Conservation (phyloP, 2,888 invertebrate species). For the Microctonus brassicae region DNA sequence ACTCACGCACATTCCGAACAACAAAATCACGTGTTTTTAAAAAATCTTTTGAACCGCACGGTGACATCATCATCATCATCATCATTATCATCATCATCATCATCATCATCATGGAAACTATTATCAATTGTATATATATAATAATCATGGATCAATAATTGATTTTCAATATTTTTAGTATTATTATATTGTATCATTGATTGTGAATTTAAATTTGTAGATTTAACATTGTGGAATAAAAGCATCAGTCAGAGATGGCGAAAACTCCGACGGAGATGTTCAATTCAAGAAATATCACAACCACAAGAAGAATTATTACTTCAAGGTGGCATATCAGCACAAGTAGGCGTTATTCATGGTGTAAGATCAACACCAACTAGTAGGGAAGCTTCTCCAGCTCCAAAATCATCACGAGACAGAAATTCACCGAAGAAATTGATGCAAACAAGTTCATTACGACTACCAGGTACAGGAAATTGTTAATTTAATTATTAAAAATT, state of each 20-base stretch:
- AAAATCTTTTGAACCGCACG: background rate
- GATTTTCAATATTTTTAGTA: background rate
- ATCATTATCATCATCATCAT: constrained; percentile 28
- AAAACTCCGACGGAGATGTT: constrained; percentile 79
- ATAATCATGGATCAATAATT: background rate
- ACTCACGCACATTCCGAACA: background rate
- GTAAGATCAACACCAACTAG: constrained; percentile 64
- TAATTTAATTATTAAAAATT: too few species aligned
- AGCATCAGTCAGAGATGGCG: constrained; percentile 83
- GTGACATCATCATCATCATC: background rate
- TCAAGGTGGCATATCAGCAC: constrained; percentile 61
- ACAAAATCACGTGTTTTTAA: background rate
- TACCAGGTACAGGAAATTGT: constrained; percentile 67
- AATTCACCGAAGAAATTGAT: constrained; percentile 60
- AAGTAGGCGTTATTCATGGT: constrained; percentile 56
- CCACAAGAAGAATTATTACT: constrained; percentile 71
- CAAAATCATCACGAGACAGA: constrained; percentile 61
- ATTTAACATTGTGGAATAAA: constrained; percentile 79
- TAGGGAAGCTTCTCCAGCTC: constrained; percentile 65
- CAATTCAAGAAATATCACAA: constrained; percentile 71
- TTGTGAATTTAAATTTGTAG: constrained; percentile 62
- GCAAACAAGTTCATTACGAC: constrained; percentile 69
- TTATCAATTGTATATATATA: constrained; percentile 47
- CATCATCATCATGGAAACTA: constrained; percentile 42
- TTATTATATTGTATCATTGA: too few species aligned